Evolutionary conservation across 1,140 invertebrate genomes (phyloP).

Genomic region (Hyles vespertilio): DNA sequence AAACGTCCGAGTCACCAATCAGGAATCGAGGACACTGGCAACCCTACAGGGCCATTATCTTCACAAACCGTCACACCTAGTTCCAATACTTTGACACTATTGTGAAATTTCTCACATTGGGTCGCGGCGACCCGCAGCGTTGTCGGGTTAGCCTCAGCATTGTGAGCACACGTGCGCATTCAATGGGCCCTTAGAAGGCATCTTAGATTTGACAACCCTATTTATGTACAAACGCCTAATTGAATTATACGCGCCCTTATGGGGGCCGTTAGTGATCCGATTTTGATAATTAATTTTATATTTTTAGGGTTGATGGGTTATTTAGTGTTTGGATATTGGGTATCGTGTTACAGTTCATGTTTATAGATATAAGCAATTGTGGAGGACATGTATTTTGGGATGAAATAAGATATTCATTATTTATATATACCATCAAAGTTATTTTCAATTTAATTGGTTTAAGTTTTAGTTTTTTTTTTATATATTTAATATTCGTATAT

Average conservation of each 20-base stretch:
- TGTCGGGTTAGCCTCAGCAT: constrained; percentile 39
- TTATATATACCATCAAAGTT: too few relatives aligned
- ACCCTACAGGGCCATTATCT: constrained; percentile 60
- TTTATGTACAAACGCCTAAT: constrained; percentile 50
- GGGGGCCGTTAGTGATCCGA: constrained; percentile 30
- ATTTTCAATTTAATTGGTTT: too few relatives aligned
- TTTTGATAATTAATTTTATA: constrained; percentile 23
- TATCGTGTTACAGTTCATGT: too few relatives aligned
- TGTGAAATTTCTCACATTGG: constrained; percentile 50
- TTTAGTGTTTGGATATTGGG: too few relatives aligned
- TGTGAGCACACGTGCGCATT: constrained; percentile 59
- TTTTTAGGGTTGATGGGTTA: background rate
- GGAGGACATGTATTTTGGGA: too few relatives aligned
- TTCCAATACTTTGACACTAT: constrained; percentile 54
- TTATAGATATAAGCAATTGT: too few relatives aligned
- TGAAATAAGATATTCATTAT: too few relatives aligned
- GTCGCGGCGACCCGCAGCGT: constrained; percentile 52
- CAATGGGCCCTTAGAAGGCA: constrained; percentile 50
- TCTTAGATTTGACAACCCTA: constrained; percentile 44
- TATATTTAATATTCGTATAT: too few relatives aligned
- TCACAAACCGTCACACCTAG: constrained; percentile 50
- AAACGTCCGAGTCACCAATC: constrained; percentile 13
- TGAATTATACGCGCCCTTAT: constrained; percentile 53
- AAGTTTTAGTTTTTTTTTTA: too few relatives aligned
- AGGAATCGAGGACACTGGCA: constrained; percentile 12